Base-by-base conservation (phyloP, 2,888 invertebrate species). In the Dolichopus griseipennis region DNA sequence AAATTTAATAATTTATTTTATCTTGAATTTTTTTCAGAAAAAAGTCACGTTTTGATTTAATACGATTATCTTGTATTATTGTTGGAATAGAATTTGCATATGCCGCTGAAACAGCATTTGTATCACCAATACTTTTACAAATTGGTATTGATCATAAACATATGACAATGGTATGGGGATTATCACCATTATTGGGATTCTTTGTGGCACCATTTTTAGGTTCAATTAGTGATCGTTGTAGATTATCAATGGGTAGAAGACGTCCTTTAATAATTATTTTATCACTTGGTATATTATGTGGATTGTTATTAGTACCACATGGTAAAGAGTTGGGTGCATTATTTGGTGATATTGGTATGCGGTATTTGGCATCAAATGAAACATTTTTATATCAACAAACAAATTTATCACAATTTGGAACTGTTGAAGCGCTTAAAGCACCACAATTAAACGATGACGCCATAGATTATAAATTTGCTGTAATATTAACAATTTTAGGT, bases 61-160 rank as follows among this genome's bases (percentile, higher is more conserved):
- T 77, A 66, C 78, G 81, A 1, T 70, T 81, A 22, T 77, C 80
- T 8, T 76, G 78, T 33, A 78, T 81, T 22, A 78, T 81, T 12
- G 78, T 82, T 75, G 87, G 87, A 20, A 87, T 88, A 37, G 88
- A 88, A 75, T 85, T 88, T 72, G 87, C 87, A 64, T 88, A 88
- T 74, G 85, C 87, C 0, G 87, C 88, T 0, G 88, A 88, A 77
- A 88, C 88, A 1, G 87, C 87, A 1, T 87, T 88, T 73, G 87
- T 88, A 0, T 86, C 85, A 15, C 88, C 88, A 9, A 86, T 86
- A 64, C 79, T 88, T 7, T 80, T 88, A 2, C 84, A 85, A 73
- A 83, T 87, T 65, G 84, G 88, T 7, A 82, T 88, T n/a, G 83
- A 84, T 64, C 85, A 86, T 71, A 78, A 83, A 27, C 82, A 84